Percentiles rank a stretch among this genome's conserved stretches.
Conservation (phyloP, 2,888 invertebrate species). For the Caenorhabditis zanzibari region DNA sequence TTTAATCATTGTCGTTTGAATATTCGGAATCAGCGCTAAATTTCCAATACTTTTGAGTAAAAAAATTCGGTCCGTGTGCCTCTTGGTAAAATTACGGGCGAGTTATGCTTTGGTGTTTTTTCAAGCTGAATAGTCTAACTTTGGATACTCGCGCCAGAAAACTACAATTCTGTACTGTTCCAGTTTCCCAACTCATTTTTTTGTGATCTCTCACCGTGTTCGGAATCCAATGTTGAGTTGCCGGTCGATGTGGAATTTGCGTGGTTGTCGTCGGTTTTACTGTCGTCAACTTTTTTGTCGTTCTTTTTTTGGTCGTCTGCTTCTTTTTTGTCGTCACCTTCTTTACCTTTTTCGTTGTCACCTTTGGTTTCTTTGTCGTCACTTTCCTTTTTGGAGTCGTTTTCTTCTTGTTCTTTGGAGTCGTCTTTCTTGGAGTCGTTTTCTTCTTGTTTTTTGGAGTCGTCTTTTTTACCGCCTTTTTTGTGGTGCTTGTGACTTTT, state of each 20-base stretch:
- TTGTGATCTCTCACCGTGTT: slow-evolving; percentile 17
- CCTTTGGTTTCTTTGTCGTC: slow-evolving; percentile 26
- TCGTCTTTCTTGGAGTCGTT: not conserved
- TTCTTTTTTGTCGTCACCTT: slow-evolving; percentile 16
- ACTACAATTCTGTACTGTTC: too few species aligned
- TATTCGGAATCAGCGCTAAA: too few species aligned
- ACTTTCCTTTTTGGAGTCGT: slow-evolving; percentile 7
- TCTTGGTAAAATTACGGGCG: too few species aligned
- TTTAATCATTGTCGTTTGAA: too few species aligned
- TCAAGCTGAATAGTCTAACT: too few species aligned
- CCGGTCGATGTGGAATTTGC: not conserved
- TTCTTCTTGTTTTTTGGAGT: not conserved
- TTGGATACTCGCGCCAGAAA: too few species aligned
- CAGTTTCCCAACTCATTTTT: too few species aligned
- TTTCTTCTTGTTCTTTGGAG: not conserved
- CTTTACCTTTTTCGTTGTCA: not conserved
- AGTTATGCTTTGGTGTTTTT: too few species aligned
- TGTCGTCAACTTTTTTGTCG: not conserved
- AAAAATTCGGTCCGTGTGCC: too few species aligned
- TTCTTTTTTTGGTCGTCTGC: slow-evolving; percentile 17
- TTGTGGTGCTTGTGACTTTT: slow-evolving; percentile 13
- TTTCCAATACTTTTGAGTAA: too few species aligned
- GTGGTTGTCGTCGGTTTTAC: not conserved
- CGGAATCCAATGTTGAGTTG: slow-evolving; percentile 21
- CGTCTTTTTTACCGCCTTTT: slow-evolving; percentile 1